Base-by-base conservation (phyloP, 92 coral and sea anemone species). In the Palythoa grandis region DNA sequence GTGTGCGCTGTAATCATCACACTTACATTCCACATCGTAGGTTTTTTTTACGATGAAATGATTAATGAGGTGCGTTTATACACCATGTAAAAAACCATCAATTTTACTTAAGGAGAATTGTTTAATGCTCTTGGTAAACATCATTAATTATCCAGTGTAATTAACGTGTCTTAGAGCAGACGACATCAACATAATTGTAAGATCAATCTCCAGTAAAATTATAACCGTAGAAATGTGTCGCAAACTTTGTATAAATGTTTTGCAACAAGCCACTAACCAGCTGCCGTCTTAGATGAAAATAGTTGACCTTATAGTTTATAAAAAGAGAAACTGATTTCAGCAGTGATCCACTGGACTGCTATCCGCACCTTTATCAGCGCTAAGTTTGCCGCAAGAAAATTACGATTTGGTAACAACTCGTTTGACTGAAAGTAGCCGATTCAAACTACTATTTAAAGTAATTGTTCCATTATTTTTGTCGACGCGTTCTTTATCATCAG, bases 21-120 rank as follows among this genome's bases (percentile, higher is more conserved):
- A 77, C 23, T 19, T 24, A 12, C 38, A 2, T 37, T 77, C 83
- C 13, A 58, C 48, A 58, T 37, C n/a, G 47, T 65, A 35, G 20
- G 19, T 40, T 79, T 66, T 66, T 39, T 23, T 11, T 25, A 78
- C 47, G 85, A 13, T 61, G 74, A 38, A 67, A 79, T 79, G 84
- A 80, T 80, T 80, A 80, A 80, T 67, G 85, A 80, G 85, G 85
- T 80, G 85, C 74, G 70, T 68, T 78, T 80, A 67, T 67, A 67
- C 53, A 80, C 65, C 74, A 80, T 80, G 75, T 80, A 65, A 79
- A 66, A 80, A 80, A 12, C 85, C 63, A 66, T 80, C 85, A 80
- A 80, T 80, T 80, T 67, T 80, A 80, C 85, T 80, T 52, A 66
- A 80, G 47, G 47, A 80, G 61, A 66, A 80, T 80, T 80, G 63